These are phyloP conservation scores for Corydoras sp. DNA, from an alignment of 2,113 vertebrate genomes.

Conservation along the genomic window DNA sequence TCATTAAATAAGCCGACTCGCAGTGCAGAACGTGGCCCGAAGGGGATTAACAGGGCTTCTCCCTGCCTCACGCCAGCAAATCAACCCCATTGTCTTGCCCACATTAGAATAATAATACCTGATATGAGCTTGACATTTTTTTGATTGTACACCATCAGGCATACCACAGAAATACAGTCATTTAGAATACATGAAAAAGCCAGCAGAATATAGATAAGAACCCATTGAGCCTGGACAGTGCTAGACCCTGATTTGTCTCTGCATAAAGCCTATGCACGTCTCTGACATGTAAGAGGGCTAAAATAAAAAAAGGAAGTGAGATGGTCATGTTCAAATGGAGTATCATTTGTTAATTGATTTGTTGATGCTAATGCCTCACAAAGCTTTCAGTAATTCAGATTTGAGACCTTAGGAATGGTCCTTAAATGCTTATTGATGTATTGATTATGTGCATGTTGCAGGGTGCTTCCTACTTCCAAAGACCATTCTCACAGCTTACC, in stretches of 20 bases:
- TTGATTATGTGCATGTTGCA: constrained; percentile 66
- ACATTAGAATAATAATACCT: constrained; percentile 53
- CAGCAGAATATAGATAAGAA: constrained; percentile 38
- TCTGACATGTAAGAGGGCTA: constrained; percentile 8
- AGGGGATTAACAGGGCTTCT: constrained; percentile 47
- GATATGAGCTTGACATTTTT: constrained; percentile 45
- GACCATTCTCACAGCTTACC: constrained; percentile 55
- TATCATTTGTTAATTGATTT: constrained; percentile 49
- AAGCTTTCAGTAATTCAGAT: constrained; percentile 30
- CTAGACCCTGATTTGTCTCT: constrained; percentile 9
- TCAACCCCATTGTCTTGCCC: constrained; percentile 46
- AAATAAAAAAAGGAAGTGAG: constrained; percentile 32
- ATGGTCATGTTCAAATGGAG: constrained; percentile 35
- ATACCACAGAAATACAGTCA: constrained; percentile 42
- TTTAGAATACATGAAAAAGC: constrained; percentile 34
- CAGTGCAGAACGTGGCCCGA: constrained; percentile 41
- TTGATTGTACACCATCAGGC: constrained; percentile 45
- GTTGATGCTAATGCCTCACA: constrained; percentile 33
- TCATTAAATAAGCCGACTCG: constrained; percentile 39
- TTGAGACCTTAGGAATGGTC: constrained; percentile 42
- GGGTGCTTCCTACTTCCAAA: constrained; percentile 62
- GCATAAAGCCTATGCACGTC: constrained; percentile 9
- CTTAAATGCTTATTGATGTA: constrained; percentile 75
- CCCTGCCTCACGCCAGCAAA: constrained; percentile 40
- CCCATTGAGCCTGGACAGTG: constrained; percentile 32